Evolutionary conservation across 2,113 vertebrate species (phyloP).

Genomic region (Todiramphus saurophagus): DNA sequence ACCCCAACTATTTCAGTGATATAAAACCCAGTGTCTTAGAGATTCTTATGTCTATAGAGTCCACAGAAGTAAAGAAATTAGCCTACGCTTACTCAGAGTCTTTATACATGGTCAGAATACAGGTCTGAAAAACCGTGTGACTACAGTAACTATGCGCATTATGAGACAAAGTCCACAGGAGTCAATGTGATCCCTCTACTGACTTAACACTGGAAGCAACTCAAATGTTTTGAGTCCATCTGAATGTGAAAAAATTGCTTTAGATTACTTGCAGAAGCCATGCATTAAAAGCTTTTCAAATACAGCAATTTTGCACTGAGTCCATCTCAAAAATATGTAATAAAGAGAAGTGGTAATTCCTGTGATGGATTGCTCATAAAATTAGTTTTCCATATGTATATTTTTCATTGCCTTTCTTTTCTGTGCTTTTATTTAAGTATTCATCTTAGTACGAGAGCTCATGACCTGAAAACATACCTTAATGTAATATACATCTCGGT

Average conservation of each 20-base stretch:
- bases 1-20: neutral
- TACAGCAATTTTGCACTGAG: neutral
- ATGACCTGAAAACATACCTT: conserved; percentile 69
- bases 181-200: neutral
- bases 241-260: neutral
- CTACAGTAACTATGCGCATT: neutral
- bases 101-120: neutral
- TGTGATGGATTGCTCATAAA: neutral
- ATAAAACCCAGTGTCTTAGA: neutral
- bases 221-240: neutral
- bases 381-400: neutral
- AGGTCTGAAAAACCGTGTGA: neutral
- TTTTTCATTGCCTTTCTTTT: neutral
- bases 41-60: neutral
- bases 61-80: neutral
- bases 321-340: neutral
- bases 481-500: conserved; percentile 76
- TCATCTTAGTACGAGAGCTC: neutral
- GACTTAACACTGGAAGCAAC: neutral
- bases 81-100: neutral
- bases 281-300: neutral
- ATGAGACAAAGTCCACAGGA: neutral
- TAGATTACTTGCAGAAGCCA: neutral
- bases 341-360: neutral
- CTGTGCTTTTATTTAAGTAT: neutral